Percentiles rank a stretch among this genome's conserved stretches.
phyloP scores from a whole-genome alignment of 2,113 vertebrate species.

The Mesembrinibis cayennensis region DNA sequence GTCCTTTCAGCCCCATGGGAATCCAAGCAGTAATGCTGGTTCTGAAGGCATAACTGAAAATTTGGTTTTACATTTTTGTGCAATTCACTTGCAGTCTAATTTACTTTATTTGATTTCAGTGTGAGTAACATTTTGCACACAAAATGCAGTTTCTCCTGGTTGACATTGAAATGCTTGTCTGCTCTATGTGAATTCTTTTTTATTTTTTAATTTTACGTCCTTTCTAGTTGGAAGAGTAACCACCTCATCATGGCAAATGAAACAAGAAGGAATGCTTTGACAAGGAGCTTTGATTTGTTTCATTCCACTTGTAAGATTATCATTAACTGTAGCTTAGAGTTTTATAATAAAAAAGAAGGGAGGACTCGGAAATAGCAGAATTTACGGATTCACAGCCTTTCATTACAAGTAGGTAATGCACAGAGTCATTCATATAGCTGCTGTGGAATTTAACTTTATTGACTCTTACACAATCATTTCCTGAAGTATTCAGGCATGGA shows the following conservation, averaged over 20 bases:
- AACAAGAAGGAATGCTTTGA: not conserved
- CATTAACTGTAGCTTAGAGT: not conserved
- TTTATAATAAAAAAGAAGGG: not conserved
- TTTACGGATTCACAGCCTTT: not conserved
- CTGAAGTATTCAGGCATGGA: not conserved
- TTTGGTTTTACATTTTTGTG: not conserved
- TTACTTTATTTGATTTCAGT: not conserved
- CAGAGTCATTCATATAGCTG: not conserved
- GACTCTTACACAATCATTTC: not conserved
- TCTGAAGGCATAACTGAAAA: not conserved
- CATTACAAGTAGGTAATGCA: not conserved
- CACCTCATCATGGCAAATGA: not conserved
- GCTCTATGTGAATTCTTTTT: not conserved
- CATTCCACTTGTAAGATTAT: not conserved
- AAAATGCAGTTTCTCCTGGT: not conserved
- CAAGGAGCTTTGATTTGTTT: not conserved
- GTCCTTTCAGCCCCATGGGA: not conserved
- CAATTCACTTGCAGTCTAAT: not conserved
- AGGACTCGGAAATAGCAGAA: not conserved
- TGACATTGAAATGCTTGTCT: not conserved
- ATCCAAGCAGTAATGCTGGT: not conserved
- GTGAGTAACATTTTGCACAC: not conserved
- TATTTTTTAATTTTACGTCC: not conserved
- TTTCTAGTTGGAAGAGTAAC: not conserved
- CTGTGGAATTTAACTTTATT: not conserved